Conservation (phyloP, 2,113 vertebrate species). For the Hylia prasina region DNA sequence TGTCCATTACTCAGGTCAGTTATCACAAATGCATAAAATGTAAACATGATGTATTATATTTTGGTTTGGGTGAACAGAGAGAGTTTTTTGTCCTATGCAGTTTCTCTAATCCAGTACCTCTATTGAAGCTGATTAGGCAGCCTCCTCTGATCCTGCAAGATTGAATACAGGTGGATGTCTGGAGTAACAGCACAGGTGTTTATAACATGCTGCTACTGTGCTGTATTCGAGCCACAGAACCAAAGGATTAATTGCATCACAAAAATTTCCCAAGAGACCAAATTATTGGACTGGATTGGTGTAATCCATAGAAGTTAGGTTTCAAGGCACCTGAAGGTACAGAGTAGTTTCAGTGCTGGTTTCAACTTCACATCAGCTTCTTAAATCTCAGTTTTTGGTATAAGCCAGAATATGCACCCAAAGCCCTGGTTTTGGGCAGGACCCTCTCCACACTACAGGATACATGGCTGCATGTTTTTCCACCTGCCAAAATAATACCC, state of each 20-base stretch:
- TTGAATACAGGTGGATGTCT: background rate
- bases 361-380: background rate
- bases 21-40: conserved; percentile 68
- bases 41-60: conserved; percentile 40
- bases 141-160: background rate
- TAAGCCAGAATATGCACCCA: background rate
- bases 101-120: conserved; percentile 45
- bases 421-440: background rate
- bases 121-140: background rate
- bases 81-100: background rate
- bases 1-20: conserved; percentile 47
- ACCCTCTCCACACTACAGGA: background rate
- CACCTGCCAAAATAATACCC: background rate
- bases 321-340: background rate
- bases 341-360: background rate
- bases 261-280: background rate
- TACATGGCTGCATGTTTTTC: background rate
- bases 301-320: background rate
- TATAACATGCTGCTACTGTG: background rate
- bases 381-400: background rate
- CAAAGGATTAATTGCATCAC: background rate
- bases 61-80: conserved; percentile 11
- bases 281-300: background rate
- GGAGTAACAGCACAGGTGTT: background rate
- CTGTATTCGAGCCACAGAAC: background rate